Evolutionary conservation across 1,140 invertebrate species (phyloP), one percentile per base, ranked within the genome.

Genomic region (Drosophila saltans): DNA sequence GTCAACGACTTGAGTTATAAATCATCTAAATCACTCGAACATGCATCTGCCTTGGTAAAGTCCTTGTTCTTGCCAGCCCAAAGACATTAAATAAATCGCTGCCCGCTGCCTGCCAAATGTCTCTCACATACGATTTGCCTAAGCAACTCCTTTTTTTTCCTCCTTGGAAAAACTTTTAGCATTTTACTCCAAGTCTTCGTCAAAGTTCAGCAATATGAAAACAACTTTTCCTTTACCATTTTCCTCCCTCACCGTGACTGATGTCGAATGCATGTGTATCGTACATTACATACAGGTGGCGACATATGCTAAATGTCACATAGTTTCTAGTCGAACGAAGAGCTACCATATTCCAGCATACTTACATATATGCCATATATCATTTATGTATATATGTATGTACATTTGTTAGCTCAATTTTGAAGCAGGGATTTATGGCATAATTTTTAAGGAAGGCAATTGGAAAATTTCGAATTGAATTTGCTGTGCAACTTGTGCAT

Each of bases 121-220:
- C 80, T 89, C 81, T 89, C 84, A 81, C 78, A 89, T 89, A 89
- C 84, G 84, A 84, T 88, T 88, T 88, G 84, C 80, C 83, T 88
- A 86, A 88, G 84, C 77, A 86, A 80, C 78, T 84, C 68, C 63
- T 60, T 75, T 80, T 60, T 75, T 80, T 81, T 72, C 72, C 21
- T 52, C 26, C 8, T 26, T 8, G 11, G 40, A 16, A 59, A 59
- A 85, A 85, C 83, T 68, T 89, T 89, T 89, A 75, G 80, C 84
- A 89, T 89, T 83, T 80, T 52, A 52, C 45, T 36, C 33, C 1
- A 26, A 82, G 70, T 71, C 72, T 75, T 71, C 45, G 74, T 68
- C 68, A 67, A 80, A 71, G 59, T 68, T 69, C 21, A 52, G 45
- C 8, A 48, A 48, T 48, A 48, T 48, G 43, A 48, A 48, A 48